These are phyloP conservation scores for Chironomus tepperi DNA, from an alignment of 1,140 invertebrate species.

Conservation along the genomic window DNA sequence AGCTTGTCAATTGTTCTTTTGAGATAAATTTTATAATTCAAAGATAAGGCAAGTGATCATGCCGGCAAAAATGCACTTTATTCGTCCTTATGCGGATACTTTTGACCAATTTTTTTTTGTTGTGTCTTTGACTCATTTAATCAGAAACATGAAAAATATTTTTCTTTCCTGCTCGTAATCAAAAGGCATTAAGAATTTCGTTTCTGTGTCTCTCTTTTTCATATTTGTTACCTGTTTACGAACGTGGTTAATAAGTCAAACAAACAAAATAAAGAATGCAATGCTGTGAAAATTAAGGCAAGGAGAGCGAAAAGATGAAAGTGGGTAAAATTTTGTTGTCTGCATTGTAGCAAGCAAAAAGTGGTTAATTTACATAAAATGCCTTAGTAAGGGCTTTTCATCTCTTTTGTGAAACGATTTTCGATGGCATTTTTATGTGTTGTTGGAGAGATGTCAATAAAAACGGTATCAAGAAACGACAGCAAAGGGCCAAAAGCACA, in stretches of 20 bases:
- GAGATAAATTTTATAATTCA: no score
- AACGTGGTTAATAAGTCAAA: constrained; percentile 13
- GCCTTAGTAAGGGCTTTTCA: not conserved
- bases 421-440: not conserved
- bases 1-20: no score
- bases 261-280: not conserved
- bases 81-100: no score
- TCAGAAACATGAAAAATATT: constrained; percentile 14
- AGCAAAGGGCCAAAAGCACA: not conserved
- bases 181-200: constrained; percentile 18
- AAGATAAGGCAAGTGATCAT: no score
- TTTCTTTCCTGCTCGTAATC: constrained; percentile 17
- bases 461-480: constrained; percentile 5
- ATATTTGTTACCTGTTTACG: not conserved
- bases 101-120: not conserved
- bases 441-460: not conserved
- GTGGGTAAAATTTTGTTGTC: no score
- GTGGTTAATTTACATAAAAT: constrained; percentile 1
- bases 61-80: no score
- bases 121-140: not conserved
- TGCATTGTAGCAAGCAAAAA: not conserved
- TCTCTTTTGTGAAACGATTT: not conserved
- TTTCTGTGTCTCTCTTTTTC: not conserved
- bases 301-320: no score
- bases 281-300: not conserved